Base-by-base conservation (phyloP, 2,113 vertebrate species). In the Chamaea fasciata region DNA sequence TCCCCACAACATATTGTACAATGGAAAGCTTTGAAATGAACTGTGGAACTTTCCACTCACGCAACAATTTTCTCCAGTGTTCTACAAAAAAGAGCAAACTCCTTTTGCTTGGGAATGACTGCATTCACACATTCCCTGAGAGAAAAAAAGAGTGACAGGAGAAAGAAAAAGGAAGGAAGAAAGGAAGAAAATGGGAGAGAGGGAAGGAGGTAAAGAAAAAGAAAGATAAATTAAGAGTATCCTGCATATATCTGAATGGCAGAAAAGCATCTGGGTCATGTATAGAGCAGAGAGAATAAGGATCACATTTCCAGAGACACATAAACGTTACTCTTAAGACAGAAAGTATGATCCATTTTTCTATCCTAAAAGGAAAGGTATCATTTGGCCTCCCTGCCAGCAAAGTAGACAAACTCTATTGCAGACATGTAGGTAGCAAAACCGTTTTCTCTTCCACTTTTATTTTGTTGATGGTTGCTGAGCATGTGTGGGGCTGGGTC, bases 341-440 rank as follows among this genome's bases (percentile, higher is more conserved):
- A 94, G 84, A 95, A 95, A 80, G 24, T 74, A 94, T 86, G 46
- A 91, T 92, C 85, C 67, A 92, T 94, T 91, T 92, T 86, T 67
- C 59, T 91, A 0, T 83, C 75, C 90, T 85, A 33, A 92, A 90
- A 87, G 15, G 26, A 95, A 92, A 88, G 49, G 39, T 56, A 83
- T 79, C 46, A 42, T 74, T 91, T 94, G 74, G n/a, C n/a, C 30
- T 95, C 55, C 47, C 26, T 77, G 70, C 39, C 70, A 63, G 70
- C 33, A 35, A 87, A 95, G 65, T 6, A 89, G 62, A 83, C 42
- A 91, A 91, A 90, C 67, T 59, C 11, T 77, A 77, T 88, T 88
- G 75, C 84, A 94, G 87, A 80, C 19, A 2, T 31, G 18, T 35
- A 69, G 4, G 4, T 23, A 94, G 83, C 39, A 76, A 59, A 87